A percentile compares a stretch with the other conserved stretches of the same genome.
Evolutionary conservation across 2,888 invertebrate species (phyloP).

Genomic region (Listrodromus nycthemerus): DNA sequence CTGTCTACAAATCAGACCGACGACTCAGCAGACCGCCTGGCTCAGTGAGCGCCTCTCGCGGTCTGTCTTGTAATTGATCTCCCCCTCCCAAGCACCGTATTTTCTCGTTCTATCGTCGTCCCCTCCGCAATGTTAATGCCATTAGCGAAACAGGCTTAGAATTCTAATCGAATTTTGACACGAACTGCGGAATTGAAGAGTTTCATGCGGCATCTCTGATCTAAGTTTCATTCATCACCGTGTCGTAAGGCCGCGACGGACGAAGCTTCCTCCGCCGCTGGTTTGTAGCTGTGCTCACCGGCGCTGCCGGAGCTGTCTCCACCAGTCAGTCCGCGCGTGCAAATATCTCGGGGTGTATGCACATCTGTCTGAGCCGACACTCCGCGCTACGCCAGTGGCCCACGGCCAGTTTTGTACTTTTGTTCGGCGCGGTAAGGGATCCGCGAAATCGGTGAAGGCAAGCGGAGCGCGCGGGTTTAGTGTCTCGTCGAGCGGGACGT

Average conservation of each 20-base stretch:
- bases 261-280: neutral
- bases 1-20: constrained; percentile 2
- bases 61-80: neutral
- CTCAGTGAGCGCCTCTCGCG: constrained; percentile 13
- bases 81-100: neutral
- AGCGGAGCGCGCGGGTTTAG: constrained; percentile 27
- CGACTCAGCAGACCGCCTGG: neutral
- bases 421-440: constrained; percentile 71
- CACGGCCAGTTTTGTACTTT: constrained; percentile 73
- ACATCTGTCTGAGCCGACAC: constrained; percentile 42
- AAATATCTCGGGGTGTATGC: constrained; percentile 13
- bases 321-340: neutral
- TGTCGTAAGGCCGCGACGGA: neutral
- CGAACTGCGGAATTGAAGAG: constrained; percentile 28
- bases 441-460: constrained; percentile 59
- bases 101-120: constrained; percentile 20
- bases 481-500: constrained; percentile 12
- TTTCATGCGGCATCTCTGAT: constrained; percentile 15
- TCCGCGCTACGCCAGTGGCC: constrained; percentile 55
- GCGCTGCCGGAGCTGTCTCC: constrained; percentile 35
- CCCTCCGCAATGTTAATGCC: constrained; percentile 38
- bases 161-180: constrained; percentile 51
- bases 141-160: constrained; percentile 62
- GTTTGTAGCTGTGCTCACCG: constrained; percentile 3
- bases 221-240: neutral